phyloP scores from a whole-genome alignment of 2,113 vertebrate genomes.

The Mormoops blainvillei region DNA sequence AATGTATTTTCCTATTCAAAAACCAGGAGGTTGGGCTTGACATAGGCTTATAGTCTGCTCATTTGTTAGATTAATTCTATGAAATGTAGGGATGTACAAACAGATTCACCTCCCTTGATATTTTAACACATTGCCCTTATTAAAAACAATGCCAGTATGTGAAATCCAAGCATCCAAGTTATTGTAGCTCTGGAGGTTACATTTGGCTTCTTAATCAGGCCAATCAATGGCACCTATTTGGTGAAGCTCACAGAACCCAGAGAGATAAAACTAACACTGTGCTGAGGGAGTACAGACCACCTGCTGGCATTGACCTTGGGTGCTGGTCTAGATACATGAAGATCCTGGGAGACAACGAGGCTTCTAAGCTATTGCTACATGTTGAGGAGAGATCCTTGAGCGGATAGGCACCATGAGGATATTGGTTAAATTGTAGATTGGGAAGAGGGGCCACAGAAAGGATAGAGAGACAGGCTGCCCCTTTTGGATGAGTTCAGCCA shows the following conservation, averaged over 20 bases:
- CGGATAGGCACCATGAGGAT: neutral
- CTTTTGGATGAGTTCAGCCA: neutral
- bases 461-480: neutral
- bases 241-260: neutral
- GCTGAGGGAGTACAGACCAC: neutral
- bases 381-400: neutral
- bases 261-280: neutral
- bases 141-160: neutral
- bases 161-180: neutral
- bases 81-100: neutral
- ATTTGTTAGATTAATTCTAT: neutral
- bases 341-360: neutral
- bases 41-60: neutral
- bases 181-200: neutral
- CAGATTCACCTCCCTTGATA: neutral
- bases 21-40: neutral
- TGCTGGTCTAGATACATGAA: neutral
- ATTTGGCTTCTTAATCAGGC: neutral
- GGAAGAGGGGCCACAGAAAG: neutral
- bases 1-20: neutral
- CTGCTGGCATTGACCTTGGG: fast-evolving
- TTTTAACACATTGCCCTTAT: neutral
- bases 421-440: neutral
- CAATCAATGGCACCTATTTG: neutral
- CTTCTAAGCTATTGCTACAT: neutral